These are phyloP conservation scores for Teleopsis dalmanni DNA, from an alignment of 1,140 invertebrate species.

Conservation along the genomic window DNA sequence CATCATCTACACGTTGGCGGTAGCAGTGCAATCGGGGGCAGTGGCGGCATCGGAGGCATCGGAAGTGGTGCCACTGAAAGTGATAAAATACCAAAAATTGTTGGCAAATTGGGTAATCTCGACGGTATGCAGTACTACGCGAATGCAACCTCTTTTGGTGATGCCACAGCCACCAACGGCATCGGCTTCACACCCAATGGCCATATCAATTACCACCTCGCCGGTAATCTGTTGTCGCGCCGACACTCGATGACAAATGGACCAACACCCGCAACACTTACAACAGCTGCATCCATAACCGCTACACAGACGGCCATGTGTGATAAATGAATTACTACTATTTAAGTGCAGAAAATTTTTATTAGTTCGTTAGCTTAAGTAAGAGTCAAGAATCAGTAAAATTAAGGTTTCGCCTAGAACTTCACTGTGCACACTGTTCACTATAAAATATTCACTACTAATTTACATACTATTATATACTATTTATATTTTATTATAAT, in stretches of 20 bases:
- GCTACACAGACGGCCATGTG: neutral
- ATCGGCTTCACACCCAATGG: slow-evolving; percentile 20
- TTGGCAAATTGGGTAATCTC: slow-evolving; percentile 41
- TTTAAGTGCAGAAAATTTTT: neutral
- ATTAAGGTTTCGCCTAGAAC: too few relatives aligned
- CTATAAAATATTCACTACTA: too few relatives aligned
- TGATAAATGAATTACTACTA: slow-evolving; percentile 9
- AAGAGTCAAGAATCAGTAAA: too few relatives aligned
- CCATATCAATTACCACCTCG: slow-evolving; percentile 16
- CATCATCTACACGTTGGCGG: slow-evolving; percentile 16
- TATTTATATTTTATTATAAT: neutral
- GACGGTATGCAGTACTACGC: slow-evolving; percentile 24
- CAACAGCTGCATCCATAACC: neutral
- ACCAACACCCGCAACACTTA: neutral
- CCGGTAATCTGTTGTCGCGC: slow-evolving; percentile 4
- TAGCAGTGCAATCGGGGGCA: slow-evolving; percentile 1
- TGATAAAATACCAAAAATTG: slow-evolving; percentile 46
- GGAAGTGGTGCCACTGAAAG: slow-evolving; percentile 28
- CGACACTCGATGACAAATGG: slow-evolving; percentile 16
- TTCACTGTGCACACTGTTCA: too few relatives aligned
- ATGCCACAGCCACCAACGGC: slow-evolving; percentile 20
- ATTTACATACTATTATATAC: too few relatives aligned
- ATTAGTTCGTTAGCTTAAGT: too few relatives aligned
- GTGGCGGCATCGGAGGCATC: slow-evolving; percentile 23
- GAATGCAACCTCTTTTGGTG: neutral